Base-by-base conservation (phyloP, 2,113 vertebrate species). In the Cromileptes altivelis region DNA sequence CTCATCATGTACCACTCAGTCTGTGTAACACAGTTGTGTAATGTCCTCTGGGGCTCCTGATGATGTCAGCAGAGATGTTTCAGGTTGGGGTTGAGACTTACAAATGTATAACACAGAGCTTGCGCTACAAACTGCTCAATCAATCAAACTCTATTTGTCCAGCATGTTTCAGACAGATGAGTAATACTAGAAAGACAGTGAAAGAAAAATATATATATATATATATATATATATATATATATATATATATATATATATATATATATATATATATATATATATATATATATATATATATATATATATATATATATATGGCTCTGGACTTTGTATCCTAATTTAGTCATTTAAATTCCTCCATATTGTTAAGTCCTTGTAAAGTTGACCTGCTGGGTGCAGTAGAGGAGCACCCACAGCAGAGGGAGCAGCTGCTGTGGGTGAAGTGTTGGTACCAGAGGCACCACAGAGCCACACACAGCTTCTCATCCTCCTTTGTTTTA, bases 391-490 rank as follows among this genome's bases (percentile, higher is more conserved):
- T 55, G 52, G 5, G 27, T 85, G 85, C 80, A 88, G 87, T 89
- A 9, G 47, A n/a, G 30, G 17, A 2, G 52, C 42, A 0, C 63
- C 45, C 40, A 27, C 90, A 82, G 75, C 78, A 88, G 92, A 81
- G 90, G 90, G 89, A 49, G 89, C 84, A 85, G 78, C 81, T 82
- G 76, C 77, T 75, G 40, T 15, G 14, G 52, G 40, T 42, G 45
- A 76, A 6, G 14, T 17, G 78, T 42, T 15, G 27, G n/a, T 27
- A 10, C 47, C 49, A 63, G 67, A 56, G 47, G 50, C 61, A 63
- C 14, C 55, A 50, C 62, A 18, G 11, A 25, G 18, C 19, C 30
- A 14, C 53, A 76, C 1, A 18, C 23, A 23, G 23, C 17, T 23
- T 52, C 30, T 49, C 75, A 8, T 19, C 23, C 17, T 10, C 21